phyloP scores from a whole-genome alignment of 2,113 vertebrate species.

The Clarias magur region DNA sequence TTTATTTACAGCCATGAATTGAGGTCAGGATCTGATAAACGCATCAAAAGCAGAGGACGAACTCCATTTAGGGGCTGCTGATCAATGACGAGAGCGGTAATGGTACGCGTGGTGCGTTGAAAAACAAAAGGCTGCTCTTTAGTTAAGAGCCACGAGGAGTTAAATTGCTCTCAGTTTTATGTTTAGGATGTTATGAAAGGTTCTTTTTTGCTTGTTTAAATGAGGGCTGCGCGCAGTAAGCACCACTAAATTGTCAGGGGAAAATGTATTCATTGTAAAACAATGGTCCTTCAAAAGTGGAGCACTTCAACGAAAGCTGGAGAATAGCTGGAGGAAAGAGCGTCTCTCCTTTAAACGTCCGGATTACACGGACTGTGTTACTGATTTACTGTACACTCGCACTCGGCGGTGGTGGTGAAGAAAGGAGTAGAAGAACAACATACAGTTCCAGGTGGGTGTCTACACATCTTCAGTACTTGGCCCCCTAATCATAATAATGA shows the following conservation, averaged over 20 bases:
- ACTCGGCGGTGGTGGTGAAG: no score
- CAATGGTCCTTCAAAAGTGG: slow-evolving; percentile 16
- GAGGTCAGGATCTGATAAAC: slow-evolving; percentile 44
- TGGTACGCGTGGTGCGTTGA: background rate
- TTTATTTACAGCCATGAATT: slow-evolving; percentile 19
- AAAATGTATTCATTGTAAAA: background rate
- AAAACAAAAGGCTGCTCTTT: slow-evolving; percentile 39
- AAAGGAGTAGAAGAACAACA: background rate
- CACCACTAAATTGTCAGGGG: background rate
- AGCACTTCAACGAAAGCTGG: background rate
- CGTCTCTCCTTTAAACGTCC: background rate
- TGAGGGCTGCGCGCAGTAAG: background rate
- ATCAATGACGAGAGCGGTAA: slow-evolving; percentile 9
- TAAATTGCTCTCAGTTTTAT: slow-evolving; percentile 37
- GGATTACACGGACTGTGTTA: background rate
- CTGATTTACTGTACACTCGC: background rate
- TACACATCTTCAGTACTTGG: no score
- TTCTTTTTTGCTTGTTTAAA: slow-evolving; percentile 10
- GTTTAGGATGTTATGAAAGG: slow-evolving; percentile 29
- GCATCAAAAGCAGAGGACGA: slow-evolving; percentile 32
- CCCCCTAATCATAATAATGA: no score
- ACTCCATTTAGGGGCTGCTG: slow-evolving; percentile 7
- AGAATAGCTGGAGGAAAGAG: background rate
- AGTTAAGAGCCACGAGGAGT: slow-evolving; percentile 32
- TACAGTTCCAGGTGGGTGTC: background rate